Percentiles rank a stretch among this genome's conserved stretches.
Conservation (phyloP, 2,113 vertebrate genomes). For the Orientallactaga bullata region DNA sequence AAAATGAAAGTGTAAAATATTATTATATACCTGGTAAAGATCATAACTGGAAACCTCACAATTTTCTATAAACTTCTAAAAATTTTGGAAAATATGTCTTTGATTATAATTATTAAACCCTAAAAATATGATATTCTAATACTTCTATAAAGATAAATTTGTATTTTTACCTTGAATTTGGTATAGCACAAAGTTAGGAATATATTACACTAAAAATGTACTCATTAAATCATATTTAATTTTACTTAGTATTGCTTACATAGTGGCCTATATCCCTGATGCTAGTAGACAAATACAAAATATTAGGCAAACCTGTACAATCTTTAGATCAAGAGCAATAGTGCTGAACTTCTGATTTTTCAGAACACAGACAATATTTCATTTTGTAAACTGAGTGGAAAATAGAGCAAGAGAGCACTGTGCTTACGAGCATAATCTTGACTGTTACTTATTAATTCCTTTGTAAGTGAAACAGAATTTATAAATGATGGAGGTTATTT, state of each 20-base stretch:
- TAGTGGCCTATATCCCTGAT: slow-evolving; percentile 7
- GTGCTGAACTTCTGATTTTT: slow-evolving; percentile 57
- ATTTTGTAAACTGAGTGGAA: slow-evolving; percentile 49
- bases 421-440: slow-evolving; percentile 60
- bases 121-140: not conserved
- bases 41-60: slow-evolving; percentile 39
- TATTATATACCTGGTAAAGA: not conserved
- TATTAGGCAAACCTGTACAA: not conserved
- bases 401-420: slow-evolving; percentile 64
- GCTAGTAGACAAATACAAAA: slow-evolving; percentile 38
- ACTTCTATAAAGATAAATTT: slow-evolving; percentile 48
- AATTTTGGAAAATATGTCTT: slow-evolving; percentile 15
- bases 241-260: slow-evolving; percentile 49
- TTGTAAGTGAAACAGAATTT: slow-evolving; percentile 74
- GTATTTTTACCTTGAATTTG: slow-evolving; percentile 41
- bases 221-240: slow-evolving; percentile 50
- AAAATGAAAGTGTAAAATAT: not conserved
- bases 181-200: not conserved
- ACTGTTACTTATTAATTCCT: slow-evolving; percentile 69
- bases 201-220: not conserved
- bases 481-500: slow-evolving; percentile 57
- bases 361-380: slow-evolving; percentile 15
- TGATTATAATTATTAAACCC: not conserved
- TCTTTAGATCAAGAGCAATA: slow-evolving; percentile 59
- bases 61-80: slow-evolving; percentile 11